These are phyloP conservation scores for Cecropterus lyciades DNA, from an alignment of 1,140 invertebrate species.

Conservation along the genomic window DNA sequence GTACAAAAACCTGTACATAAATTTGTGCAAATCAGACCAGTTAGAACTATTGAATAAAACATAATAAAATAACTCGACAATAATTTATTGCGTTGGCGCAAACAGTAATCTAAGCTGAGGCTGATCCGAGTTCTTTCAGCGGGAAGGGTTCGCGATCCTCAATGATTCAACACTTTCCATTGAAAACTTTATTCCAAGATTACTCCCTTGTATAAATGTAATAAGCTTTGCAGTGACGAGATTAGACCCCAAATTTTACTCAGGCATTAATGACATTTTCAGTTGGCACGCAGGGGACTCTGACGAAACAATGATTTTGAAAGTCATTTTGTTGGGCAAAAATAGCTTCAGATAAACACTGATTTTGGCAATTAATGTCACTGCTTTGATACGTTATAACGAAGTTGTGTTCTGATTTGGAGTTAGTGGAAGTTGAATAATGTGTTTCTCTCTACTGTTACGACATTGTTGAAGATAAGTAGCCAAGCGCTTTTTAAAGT, in stretches of 20 bases:
- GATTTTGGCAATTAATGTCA: conserved; percentile 38
- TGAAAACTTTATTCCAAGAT: conserved; percentile 83
- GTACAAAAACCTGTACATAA: neutral
- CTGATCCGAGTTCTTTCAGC: conserved; percentile 64
- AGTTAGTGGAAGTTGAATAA: neutral
- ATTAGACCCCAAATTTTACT: conserved; percentile 82
- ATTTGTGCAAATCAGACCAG: neutral
- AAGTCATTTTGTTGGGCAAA: conserved; percentile 79
- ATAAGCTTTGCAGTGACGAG: conserved; percentile 81
- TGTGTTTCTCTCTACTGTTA: too few relatives aligned
- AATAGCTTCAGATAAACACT: conserved; percentile 49
- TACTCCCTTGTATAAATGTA: conserved; percentile 82
- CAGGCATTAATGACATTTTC: conserved; percentile 83
- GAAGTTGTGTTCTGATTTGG: neutral
- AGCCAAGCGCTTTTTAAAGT: too few relatives aligned
- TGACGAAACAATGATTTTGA: conserved; percentile 79
- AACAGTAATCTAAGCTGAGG: conserved; percentile 39
- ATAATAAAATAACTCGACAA: conserved; percentile 5
- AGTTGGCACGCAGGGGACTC: conserved; percentile 68
- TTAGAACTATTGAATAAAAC: neutral
- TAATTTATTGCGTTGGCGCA: conserved; percentile 26
- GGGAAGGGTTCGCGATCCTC: conserved; percentile 78
- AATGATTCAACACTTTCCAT: conserved; percentile 81
- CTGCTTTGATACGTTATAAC: conserved; percentile 8
- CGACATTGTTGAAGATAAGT: too few relatives aligned